Evolutionary conservation across 2,797 vertebrate species (phyloP).

Genomic region (Silurus aristotelis): DNA sequence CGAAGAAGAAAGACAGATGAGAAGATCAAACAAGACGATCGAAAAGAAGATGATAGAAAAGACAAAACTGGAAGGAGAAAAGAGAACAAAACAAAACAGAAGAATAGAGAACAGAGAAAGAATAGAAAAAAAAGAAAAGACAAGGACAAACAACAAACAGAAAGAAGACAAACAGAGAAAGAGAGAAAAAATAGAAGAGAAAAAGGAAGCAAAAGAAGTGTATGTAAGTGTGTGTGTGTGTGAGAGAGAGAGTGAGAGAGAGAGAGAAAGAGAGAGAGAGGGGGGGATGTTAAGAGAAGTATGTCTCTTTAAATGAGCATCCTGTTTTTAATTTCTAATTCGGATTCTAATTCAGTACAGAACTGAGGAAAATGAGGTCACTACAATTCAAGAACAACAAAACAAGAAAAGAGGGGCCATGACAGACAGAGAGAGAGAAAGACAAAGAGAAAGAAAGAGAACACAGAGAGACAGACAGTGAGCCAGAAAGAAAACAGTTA

Average conservation of each 20-base stretch:
- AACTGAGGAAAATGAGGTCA: conserved; percentile 76
- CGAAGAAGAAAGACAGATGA: not conserved
- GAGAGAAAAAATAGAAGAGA: no score
- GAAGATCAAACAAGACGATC: not conserved
- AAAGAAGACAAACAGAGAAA: no score
- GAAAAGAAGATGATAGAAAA: conserved; percentile 34
- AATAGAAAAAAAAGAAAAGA: not conserved
- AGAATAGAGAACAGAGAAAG: not conserved
- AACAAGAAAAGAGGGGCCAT: conserved; percentile 52
- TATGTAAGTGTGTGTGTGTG: no score
- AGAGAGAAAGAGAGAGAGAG: conserved; percentile 33
- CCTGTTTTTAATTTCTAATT: conserved; percentile 83
- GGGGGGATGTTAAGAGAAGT: conserved; percentile 42
- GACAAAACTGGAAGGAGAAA: no score
- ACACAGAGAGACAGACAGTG: no score
- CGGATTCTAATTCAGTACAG: conserved; percentile 59
- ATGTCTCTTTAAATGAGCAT: conserved; percentile 65
- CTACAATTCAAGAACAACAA: conserved; percentile 66
- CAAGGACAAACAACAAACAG: not conserved
- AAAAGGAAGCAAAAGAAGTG: no score
- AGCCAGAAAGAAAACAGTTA: no score
- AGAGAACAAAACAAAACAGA: no score
- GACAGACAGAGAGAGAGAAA: conserved; percentile 30
- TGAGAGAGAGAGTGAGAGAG: no score
- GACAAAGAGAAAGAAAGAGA: conserved; percentile 26